Conservation (phyloP, 1,140 invertebrate genomes). For the Magallana angulata region DNA sequence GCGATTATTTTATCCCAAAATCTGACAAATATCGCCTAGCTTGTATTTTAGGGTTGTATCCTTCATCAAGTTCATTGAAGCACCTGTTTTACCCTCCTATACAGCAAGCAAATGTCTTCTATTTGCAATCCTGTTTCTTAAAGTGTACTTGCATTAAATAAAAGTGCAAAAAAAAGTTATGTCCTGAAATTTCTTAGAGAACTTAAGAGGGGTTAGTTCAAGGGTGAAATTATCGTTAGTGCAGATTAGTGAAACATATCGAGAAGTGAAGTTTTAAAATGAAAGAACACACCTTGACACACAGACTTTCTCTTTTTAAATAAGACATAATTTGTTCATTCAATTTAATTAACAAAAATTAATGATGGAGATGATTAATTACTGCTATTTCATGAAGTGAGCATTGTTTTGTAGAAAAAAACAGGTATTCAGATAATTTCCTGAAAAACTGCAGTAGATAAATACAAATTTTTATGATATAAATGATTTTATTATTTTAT, state of each 20-base stretch:
- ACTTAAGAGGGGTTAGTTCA: neutral
- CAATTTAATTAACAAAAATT: neutral
- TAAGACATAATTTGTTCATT: slow-evolving; percentile 5
- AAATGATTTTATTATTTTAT: no score
- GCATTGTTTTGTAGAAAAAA: neutral
- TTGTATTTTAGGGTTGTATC: neutral
- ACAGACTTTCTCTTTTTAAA: neutral
- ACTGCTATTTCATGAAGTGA: neutral
- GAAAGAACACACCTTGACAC: neutral
- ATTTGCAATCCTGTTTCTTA: neutral
- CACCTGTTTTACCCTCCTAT: neutral
- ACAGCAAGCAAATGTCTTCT: neutral
- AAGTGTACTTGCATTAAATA: no score
- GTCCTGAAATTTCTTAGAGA: neutral
- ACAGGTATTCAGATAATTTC: neutral
- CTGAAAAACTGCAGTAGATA: neutral
- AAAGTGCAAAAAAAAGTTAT: no score
- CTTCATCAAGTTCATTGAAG: neutral
- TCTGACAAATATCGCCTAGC: neutral
- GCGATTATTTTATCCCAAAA: neutral
- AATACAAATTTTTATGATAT: no score
- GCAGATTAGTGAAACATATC: slow-evolving; percentile 10
- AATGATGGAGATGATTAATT: slow-evolving; percentile 2
- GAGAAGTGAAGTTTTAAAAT: neutral
- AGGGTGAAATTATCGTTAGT: neutral